Evolutionary conservation across 2,888 invertebrate genomes (phyloP), one percentile per base, ranked within the genome.

Genomic region (Augochlorella aurata): DNA sequence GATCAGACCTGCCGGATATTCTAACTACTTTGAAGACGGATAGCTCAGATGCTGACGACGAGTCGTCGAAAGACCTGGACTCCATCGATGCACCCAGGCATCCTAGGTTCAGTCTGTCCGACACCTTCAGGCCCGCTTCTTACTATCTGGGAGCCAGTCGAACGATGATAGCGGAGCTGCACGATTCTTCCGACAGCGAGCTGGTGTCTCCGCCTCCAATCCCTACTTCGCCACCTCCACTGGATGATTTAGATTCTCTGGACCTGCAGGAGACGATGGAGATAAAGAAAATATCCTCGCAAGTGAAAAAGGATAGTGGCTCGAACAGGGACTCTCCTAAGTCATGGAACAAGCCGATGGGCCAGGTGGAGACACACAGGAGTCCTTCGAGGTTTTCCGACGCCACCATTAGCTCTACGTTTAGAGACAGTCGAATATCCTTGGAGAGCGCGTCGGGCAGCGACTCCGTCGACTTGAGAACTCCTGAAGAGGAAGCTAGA

Each of bases 121-220:
- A 98, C 91, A 97, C 97, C 1, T 98, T 98, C 91, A 95, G 98
- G 74, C 98, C 98, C 0, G 98, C 98, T 0, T 98, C 98, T 0
- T 98, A 98, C 91, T 98, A 98, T 92, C 93, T 98, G 65, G 96
- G 96, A 44, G 96, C 96, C 0, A 97, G 96, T 90, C 95, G 95
- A 89, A 90, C 91, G 1, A 95, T 95, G 77, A 94, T 95, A 49
- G 94, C 95, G 18, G 96, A 97, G 88, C 95, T 96, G 85, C 96
- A 96, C 77, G 97, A 97, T 91, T 97, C 97, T 87, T 97, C 97
- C 0, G 97, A 97, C 87, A 97, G 96, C 91, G 97, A 97, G 90
- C 94, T 97, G 68, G 95, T 97, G 7, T 96, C 97, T 3, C 97
- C 97, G 5, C 97, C 97, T 9, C 97, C 97, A 0, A 95, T 97